A percentile compares a stretch with the other conserved stretches of the same genome.
Conservation (phyloP, 2,888 invertebrate genomes). For the Trypoxylon attenuatum region DNA sequence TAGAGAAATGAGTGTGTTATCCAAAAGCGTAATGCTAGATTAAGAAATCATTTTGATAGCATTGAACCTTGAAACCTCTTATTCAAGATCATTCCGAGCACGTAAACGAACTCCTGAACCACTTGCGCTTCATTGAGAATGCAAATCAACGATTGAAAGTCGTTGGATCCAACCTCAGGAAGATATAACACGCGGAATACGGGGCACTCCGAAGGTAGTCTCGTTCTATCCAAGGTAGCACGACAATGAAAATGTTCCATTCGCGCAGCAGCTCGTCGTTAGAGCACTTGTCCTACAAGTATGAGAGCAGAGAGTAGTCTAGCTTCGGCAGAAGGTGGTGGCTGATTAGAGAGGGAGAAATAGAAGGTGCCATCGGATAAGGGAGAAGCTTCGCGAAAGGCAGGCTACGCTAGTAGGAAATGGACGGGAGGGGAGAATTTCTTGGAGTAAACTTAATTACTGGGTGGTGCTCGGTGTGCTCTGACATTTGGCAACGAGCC, state of each 20-base stretch:
- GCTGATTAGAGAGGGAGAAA: background rate
- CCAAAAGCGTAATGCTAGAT: too few relatives aligned
- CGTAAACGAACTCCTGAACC: too few relatives aligned
- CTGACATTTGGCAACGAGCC: conserved; percentile 66
- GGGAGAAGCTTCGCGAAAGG: conserved; percentile 3
- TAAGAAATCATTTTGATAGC: too few relatives aligned
- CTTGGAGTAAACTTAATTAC: conserved; percentile 66
- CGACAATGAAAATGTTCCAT: background rate
- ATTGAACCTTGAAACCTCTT: too few relatives aligned
- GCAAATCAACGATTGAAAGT: too few relatives aligned
- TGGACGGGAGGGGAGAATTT: conserved; percentile 41
- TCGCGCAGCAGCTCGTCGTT: conserved; percentile 25
- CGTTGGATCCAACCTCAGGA: too few relatives aligned
- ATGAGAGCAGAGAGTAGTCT: background rate
- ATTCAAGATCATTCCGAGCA: too few relatives aligned
- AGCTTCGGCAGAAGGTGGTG: conserved; percentile 1
- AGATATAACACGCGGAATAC: too few relatives aligned
- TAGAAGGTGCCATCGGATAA: background rate
- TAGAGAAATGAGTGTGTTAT: too few relatives aligned
- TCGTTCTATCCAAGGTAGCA: background rate
- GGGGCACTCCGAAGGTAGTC: too few relatives aligned
- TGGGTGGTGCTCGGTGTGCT: conserved; percentile 53
- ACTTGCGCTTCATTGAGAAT: too few relatives aligned
- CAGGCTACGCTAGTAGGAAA: too few relatives aligned
- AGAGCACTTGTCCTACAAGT: conserved; percentile 48